These are phyloP conservation scores for Oreochromis mossambicus DNA, from an alignment of 2,797 vertebrate species.

Conservation along the genomic window DNA sequence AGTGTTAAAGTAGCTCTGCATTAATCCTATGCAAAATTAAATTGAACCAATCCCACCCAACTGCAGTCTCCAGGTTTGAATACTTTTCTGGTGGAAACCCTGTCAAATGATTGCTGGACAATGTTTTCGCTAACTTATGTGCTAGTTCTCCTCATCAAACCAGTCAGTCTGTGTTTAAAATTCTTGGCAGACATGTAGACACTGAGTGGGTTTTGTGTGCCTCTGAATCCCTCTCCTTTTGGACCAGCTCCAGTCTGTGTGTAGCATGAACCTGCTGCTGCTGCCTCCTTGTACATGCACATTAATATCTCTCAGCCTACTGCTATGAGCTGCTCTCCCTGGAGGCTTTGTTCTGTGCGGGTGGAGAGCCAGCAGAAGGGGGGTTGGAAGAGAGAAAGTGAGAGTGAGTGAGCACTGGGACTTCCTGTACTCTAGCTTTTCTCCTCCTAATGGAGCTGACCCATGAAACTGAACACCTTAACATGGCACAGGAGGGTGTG, in stretches of 20 bases:
- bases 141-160: background rate
- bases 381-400: background rate
- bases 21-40: background rate
- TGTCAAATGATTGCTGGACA: background rate
- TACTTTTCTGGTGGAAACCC: background rate
- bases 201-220: background rate
- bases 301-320: slow-evolving; percentile 67
- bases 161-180: background rate
- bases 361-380: background rate
- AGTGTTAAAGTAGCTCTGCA: background rate
- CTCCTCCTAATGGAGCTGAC: slow-evolving; percentile 67
- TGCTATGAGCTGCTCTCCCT: slow-evolving; percentile 54
- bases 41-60: background rate
- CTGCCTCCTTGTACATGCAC: slow-evolving; percentile 36
- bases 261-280: slow-evolving; percentile 1
- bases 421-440: slow-evolving; percentile 59
- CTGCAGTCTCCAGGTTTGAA: background rate
- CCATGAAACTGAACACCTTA: slow-evolving; percentile 68
- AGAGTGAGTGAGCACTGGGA: slow-evolving; percentile 28
- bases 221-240: background rate
- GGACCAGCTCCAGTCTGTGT: background rate
- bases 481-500: slow-evolving; percentile 23
- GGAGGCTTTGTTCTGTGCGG: slow-evolving; percentile 14
- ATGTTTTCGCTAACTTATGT: background rate
- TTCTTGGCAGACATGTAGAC: background rate